Conservation (phyloP, 2,797 vertebrate genomes). For the Chromis chromis region DNA sequence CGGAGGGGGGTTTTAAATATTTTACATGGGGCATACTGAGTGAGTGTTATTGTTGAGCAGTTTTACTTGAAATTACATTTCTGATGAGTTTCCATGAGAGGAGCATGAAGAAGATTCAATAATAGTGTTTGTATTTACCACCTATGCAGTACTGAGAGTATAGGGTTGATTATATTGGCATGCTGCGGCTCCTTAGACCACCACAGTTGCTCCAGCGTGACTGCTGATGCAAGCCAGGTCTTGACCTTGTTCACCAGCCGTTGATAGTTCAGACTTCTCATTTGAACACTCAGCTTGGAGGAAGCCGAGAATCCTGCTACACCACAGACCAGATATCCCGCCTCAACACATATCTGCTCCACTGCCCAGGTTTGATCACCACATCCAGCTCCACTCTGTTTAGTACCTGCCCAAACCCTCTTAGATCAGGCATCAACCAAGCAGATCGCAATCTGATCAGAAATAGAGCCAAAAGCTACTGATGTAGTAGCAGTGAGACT, state of each 20-base stretch:
- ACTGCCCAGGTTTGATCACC: slow-evolving; percentile 60
- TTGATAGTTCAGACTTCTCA: slow-evolving; percentile 57
- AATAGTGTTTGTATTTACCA: slow-evolving; percentile 20
- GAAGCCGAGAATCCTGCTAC: slow-evolving; percentile 57
- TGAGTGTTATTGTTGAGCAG: not conserved
- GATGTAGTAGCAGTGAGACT: slow-evolving; percentile 10
- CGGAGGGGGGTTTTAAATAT: slow-evolving; percentile 43
- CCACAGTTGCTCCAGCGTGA: slow-evolving; percentile 47
- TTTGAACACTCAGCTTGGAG: slow-evolving; percentile 61
- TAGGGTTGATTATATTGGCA: slow-evolving; percentile 36
- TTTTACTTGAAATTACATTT: slow-evolving; percentile 4
- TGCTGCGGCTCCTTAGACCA: slow-evolving; percentile 52
- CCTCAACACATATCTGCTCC: slow-evolving; percentile 53
- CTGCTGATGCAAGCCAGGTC: slow-evolving; percentile 73
- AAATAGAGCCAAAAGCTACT: slow-evolving; percentile 11
- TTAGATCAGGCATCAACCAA: slow-evolving; percentile 32
- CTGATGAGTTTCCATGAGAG: not conserved
- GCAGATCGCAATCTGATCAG: slow-evolving; percentile 39
- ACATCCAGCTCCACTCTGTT: slow-evolving; percentile 41
- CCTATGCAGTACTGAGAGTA: slow-evolving; percentile 11
- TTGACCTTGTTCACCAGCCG: slow-evolving; percentile 57
- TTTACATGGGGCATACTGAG: slow-evolving; percentile 11
- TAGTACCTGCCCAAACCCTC: slow-evolving; percentile 40
- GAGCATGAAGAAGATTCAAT: slow-evolving; percentile 7
- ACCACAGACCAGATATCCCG: slow-evolving; percentile 47